Base-by-base conservation (phyloP, 1,140 invertebrate genomes). In the Hyphantria cunea region DNA sequence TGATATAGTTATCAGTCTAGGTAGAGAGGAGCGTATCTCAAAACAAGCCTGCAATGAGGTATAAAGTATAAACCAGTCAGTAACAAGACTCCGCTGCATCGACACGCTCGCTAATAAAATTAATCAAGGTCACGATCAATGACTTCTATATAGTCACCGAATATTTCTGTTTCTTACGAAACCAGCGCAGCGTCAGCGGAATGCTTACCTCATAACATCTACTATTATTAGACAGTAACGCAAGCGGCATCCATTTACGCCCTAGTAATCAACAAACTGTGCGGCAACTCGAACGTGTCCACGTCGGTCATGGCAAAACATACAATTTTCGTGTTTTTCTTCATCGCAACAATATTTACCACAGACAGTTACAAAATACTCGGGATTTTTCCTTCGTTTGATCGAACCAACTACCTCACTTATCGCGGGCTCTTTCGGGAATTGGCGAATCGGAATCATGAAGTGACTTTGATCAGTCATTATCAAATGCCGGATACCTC, bases 321-420 rank as follows among this genome's bases (percentile, higher is more conserved):
- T 60, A 74, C 51, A 17, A 54, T 74, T 59, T 65, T 80, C 49
- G 44, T 78, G 34, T 72, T 82, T 48, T 78, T 68, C 59, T 74
- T 86, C 66, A 44, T 83, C 17, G 72, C 76, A 17, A 80, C 78
- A 41, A 66, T 83, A 62, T 56, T 82, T 44, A 66, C 70, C 17
- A 69, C 65, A n/a, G 74, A 75, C 59, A 66, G 78, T 52, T 91
- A 90, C 69, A 90, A 75, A 73, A 94, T 96, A 68, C 82, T 96
- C 15, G 94, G 92, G 0, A 74, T 95, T 15, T 94, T 95, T 72
- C 92, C 93, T 0, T 92, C 94, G 61, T 84, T 92, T 0, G 93
- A 94, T 0, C 93, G 91, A 33, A 96, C 95, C 76, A 95, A 96
- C 73, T 94, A 95, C 70, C 90, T 92, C 14, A 93, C 95, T 17